Evolutionary conservation across 92 coral and sea anemone genomes (phyloP).

Genomic region (Paragorgia papillata): DNA sequence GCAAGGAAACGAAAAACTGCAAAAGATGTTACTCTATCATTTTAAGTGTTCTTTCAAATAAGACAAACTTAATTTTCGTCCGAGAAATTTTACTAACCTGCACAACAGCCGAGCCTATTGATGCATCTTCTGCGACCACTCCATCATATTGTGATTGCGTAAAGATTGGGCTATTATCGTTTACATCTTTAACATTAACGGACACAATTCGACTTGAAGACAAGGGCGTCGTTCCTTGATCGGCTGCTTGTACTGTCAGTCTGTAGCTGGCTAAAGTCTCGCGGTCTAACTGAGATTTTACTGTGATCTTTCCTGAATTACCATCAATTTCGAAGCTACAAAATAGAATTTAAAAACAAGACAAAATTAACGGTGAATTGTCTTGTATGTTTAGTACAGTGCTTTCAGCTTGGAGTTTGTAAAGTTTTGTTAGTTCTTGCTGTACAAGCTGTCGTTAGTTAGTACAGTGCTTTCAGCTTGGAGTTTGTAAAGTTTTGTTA

Average conservation of each 20-base stretch:
- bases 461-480: too few relatives aligned
- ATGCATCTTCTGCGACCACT: slow-evolving; percentile 74
- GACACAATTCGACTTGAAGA: slow-evolving; percentile 57
- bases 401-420: too few relatives aligned
- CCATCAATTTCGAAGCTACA: slow-evolving; percentile 59
- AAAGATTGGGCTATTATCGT: slow-evolving; percentile 83
- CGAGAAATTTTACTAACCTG: slow-evolving; percentile 2
- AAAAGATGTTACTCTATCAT: too few relatives aligned
- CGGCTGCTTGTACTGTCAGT: slow-evolving; percentile 74
- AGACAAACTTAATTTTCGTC: too few relatives aligned
- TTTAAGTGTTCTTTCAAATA: too few relatives aligned
- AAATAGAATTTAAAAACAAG: background rate
- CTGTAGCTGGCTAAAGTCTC: slow-evolving; percentile 62
- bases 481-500: too few relatives aligned
- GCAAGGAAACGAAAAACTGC: too few relatives aligned
- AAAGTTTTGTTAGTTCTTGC: too few relatives aligned
- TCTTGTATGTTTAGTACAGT: too few relatives aligned
- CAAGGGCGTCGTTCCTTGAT: slow-evolving; percentile 73
- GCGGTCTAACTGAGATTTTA: slow-evolving; percentile 73
- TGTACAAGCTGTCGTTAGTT: too few relatives aligned
- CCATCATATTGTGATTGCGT: slow-evolving; percentile 60
- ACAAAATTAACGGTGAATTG: background rate
- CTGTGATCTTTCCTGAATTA: slow-evolving; percentile 64
- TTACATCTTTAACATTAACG: slow-evolving; percentile 71
- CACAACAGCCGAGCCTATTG: slow-evolving; percentile 15